Evolutionary conservation across 2,888 invertebrate species (phyloP).

Genomic region (Synanthedon tipuliformis): DNA sequence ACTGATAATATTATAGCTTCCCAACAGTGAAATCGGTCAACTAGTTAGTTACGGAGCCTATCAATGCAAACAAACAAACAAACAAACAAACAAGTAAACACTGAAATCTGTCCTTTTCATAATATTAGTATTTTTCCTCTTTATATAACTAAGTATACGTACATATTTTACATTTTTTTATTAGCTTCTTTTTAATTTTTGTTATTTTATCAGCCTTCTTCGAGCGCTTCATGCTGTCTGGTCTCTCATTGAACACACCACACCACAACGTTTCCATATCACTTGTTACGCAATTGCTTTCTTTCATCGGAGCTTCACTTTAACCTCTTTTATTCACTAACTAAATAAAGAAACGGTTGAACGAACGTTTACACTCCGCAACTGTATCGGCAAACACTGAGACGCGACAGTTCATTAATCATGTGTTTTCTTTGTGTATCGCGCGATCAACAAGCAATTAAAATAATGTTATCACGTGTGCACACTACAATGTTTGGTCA

Average conservation of each 20-base stretch:
- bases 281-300: conserved; percentile 22
- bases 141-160: too few relatives aligned
- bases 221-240: conserved; percentile 38
- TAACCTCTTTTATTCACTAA: background rate
- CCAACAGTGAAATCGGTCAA: too few relatives aligned
- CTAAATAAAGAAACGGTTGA: background rate
- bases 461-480: conserved; percentile 34
- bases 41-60: too few relatives aligned
- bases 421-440: background rate
- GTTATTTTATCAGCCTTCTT: conserved; percentile 49
- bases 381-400: background rate
- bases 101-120: too few relatives aligned
- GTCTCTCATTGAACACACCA: conserved; percentile 10
- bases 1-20: too few relatives aligned
- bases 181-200: conserved; percentile 56
- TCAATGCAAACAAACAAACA: too few relatives aligned
- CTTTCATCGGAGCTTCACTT: background rate
- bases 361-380: background rate
- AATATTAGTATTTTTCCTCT: too few relatives aligned
- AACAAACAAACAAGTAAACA: too few relatives aligned
- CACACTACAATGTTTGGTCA: conserved; percentile 38
- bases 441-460: background rate
- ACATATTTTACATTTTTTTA: conserved; percentile 53
- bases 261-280: conserved; percentile 26
- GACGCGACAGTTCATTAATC: background rate